Percentiles rank a stretch among this genome's conserved stretches.
Conservation (phyloP, 2,797 vertebrate species). For the Notoglanidium macrostoma region DNA sequence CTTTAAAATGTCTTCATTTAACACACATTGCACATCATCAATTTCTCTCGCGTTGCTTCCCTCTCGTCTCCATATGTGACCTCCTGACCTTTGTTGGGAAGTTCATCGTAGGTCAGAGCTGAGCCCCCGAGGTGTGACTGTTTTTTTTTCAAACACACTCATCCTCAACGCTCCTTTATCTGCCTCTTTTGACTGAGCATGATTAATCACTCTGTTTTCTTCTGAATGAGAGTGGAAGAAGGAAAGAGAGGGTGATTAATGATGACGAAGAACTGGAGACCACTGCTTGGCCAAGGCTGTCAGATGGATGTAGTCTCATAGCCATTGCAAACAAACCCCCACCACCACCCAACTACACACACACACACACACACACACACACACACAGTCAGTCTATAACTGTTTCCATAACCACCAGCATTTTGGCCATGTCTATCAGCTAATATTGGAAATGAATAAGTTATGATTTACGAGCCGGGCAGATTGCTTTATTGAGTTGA, state of each 20-base stretch:
- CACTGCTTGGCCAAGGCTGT: conserved; percentile 64
- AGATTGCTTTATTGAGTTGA: conserved; percentile 32
- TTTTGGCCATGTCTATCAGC: conserved; percentile 37
- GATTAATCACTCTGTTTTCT: conserved; percentile 63
- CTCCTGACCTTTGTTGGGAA: conserved; percentile 46
- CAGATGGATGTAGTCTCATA: conserved; percentile 56
- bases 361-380: conserved; percentile 6
- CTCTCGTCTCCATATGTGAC: conserved; percentile 63
- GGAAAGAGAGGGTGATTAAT: conserved; percentile 59
- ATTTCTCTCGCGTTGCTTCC: conserved; percentile 44
- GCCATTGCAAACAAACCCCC: conserved; percentile 65
- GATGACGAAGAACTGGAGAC: conserved; percentile 69
- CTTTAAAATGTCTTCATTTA: neutral
- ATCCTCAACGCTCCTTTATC: conserved; percentile 59
- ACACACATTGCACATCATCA: conserved; percentile 42
- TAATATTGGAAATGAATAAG: conserved; percentile 31
- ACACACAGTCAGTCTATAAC: conserved; percentile 25
- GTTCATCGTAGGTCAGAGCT: conserved; percentile 60
- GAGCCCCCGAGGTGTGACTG: conserved; percentile 57
- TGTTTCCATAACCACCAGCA: conserved; percentile 43
- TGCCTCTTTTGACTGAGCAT: conserved; percentile 60
- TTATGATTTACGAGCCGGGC: conserved; percentile 21
- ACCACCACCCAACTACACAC: conserved; percentile 19
- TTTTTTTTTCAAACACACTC: conserved; percentile 65
- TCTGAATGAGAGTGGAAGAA: conserved; percentile 60